These are phyloP conservation scores for Boloria selene DNA, from an alignment of 2,888 invertebrate species.

Conservation along the genomic window DNA sequence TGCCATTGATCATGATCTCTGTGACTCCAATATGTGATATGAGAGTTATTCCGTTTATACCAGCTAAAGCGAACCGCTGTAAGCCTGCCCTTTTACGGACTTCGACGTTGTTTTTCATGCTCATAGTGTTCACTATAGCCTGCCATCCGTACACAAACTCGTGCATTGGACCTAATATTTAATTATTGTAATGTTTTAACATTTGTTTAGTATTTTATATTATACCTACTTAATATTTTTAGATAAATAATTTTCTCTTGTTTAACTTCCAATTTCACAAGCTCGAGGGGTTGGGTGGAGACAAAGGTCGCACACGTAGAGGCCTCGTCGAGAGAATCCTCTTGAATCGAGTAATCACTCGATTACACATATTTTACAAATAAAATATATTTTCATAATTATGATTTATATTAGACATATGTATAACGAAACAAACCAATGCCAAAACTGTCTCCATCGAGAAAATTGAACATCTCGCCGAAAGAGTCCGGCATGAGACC, in stretches of 20 bases:
- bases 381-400: background rate
- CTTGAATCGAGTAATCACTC: too few species aligned
- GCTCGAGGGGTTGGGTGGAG: too few species aligned
- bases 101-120: conserved; percentile 78
- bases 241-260: too few species aligned
- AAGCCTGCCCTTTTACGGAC: conserved; percentile 75
- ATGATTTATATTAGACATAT: too few species aligned
- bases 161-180: conserved; percentile 69
- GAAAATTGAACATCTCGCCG: conserved; percentile 75
- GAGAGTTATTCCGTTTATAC: conserved; percentile 75
- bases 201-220: too few species aligned
- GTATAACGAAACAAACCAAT: conserved; percentile 56
- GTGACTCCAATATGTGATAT: conserved; percentile 76
- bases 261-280: too few species aligned
- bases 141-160: conserved; percentile 79
- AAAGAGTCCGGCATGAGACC: conserved; percentile 76
- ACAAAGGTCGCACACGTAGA: too few species aligned
- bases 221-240: too few species aligned
- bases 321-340: too few species aligned
- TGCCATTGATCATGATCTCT: conserved; percentile 78
- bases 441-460: conserved; percentile 77
- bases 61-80: conserved; percentile 74
- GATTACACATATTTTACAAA: background rate
- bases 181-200: background rate
- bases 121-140: conserved; percentile 78